Conservation (phyloP, 2,113 vertebrate genomes). For the Hucho hucho region DNA sequence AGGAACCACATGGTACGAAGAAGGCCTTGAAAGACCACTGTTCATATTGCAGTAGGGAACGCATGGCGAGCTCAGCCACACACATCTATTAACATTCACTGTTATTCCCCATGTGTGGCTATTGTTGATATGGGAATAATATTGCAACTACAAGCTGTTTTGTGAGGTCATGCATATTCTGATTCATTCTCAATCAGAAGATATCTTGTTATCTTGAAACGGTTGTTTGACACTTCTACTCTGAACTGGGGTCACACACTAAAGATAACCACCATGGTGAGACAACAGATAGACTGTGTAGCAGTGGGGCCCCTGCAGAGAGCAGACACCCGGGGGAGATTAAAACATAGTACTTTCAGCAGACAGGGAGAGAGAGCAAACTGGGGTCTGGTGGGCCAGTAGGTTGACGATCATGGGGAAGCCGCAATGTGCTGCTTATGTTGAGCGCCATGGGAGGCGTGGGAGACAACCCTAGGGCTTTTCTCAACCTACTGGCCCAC, state of each 20-base stretch:
- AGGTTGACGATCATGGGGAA: neutral
- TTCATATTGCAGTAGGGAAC: too few relatives aligned
- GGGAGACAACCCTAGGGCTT: constrained; percentile 57
- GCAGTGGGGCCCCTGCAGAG: neutral
- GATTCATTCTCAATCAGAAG: neutral
- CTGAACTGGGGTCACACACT: neutral
- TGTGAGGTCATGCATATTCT: too few relatives aligned
- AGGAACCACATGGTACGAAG: too few relatives aligned
- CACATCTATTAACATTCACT: too few relatives aligned
- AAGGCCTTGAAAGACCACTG: too few relatives aligned
- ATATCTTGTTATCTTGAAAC: neutral
- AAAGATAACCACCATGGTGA: neutral
- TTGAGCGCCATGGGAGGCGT: constrained; percentile 18
- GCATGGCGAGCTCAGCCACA: too few relatives aligned
- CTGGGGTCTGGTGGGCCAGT: constrained; percentile 34
- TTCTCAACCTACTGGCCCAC: too few relatives aligned
- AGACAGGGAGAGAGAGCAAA: constrained; percentile 16
- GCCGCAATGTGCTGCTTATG: constrained; percentile 67
- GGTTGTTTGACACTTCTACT: neutral
- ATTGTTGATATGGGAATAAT: too few relatives aligned
- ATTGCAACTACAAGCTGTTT: too few relatives aligned
- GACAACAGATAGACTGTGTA: neutral
- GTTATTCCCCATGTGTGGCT: too few relatives aligned
- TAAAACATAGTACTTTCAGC: constrained; percentile 33
- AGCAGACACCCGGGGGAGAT: constrained; percentile 5